These are phyloP conservation scores for Lasiurus borealis DNA, from an alignment of 2,113 vertebrate species.

Conservation along the genomic window DNA sequence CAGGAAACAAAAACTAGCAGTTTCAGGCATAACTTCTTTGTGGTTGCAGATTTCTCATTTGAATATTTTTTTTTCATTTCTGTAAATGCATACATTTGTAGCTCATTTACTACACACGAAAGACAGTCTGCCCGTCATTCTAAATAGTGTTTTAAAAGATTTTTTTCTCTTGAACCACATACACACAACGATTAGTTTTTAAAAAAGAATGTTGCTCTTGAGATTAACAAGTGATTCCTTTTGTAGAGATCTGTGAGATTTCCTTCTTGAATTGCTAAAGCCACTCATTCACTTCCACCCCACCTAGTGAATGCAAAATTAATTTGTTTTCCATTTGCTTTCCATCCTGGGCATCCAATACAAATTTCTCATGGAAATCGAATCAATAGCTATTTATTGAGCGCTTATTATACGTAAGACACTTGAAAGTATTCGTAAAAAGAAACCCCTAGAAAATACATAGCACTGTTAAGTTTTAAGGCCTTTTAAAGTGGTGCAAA, in stretches of 20 bases:
- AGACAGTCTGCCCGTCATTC: slow-evolving; percentile 41
- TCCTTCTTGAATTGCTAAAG: not conserved
- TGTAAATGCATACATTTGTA: slow-evolving; percentile 42
- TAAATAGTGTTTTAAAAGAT: slow-evolving; percentile 24
- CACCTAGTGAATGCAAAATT: not conserved
- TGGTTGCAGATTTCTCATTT: slow-evolving; percentile 57
- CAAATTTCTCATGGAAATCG: slow-evolving; percentile 37
- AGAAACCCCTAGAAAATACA: not conserved
- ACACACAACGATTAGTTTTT: slow-evolving; percentile 22
- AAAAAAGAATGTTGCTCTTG: slow-evolving; percentile 18
- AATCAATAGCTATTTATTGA: slow-evolving; percentile 34
- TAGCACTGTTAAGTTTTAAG: slow-evolving; percentile 14
- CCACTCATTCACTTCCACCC: not conserved
- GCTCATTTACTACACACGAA: slow-evolving; percentile 55
- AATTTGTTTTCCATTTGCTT: slow-evolving; percentile 9
- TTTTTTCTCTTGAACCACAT: slow-evolving; percentile 45
- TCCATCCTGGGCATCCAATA: not conserved
- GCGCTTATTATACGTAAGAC: not conserved
- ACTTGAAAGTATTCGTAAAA: slow-evolving; percentile 34
- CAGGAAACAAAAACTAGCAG: slow-evolving; percentile 7
- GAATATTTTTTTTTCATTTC: not conserved
- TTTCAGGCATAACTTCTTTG: slow-evolving; percentile 60
- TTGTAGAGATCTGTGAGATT: not conserved
- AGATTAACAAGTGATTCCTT: slow-evolving; percentile 46
- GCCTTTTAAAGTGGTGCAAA: slow-evolving; percentile 8